phyloP scores from a whole-genome alignment of 2,113 vertebrate genomes.

The Phaetusa simplex region DNA sequence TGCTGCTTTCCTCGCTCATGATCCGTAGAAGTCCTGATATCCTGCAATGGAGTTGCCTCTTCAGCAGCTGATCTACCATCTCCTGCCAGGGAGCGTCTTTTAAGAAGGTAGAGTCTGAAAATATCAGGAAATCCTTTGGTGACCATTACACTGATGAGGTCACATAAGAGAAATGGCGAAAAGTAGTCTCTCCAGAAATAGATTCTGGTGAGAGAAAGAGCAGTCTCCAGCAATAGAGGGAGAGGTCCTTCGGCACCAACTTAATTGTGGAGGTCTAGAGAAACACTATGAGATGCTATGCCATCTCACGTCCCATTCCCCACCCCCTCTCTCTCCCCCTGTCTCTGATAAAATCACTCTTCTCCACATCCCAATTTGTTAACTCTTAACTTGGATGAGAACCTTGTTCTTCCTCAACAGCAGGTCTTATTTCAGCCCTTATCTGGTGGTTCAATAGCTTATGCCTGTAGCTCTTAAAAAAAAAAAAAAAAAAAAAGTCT shows the following conservation, averaged over 20 bases:
- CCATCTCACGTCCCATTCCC: not conserved
- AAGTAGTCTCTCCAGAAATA: not conserved
- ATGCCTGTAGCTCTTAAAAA: not conserved
- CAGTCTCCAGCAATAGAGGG: not conserved
- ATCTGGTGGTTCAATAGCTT: not conserved
- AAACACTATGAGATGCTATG: not conserved
- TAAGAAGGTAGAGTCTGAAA: not conserved
- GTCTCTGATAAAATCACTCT: not conserved
- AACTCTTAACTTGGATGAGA: not conserved
- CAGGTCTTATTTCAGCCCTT: not conserved
- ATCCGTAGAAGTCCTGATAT: not conserved
- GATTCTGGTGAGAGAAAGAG: not conserved
- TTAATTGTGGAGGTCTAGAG: not conserved
- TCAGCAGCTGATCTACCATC: not conserved
- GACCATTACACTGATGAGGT: not conserved
- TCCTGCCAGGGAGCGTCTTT: not conserved
- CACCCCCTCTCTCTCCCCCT: accelerated
- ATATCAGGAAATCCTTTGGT: not conserved
- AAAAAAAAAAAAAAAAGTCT: not conserved
- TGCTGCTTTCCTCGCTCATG: not conserved
- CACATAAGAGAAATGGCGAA: not conserved
- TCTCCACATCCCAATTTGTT: not conserved
- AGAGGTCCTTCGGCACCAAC: not conserved
- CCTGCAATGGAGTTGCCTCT: not conserved
- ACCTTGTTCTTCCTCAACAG: not conserved